phyloP scores from a whole-genome alignment of 2,797 vertebrate genomes.

The Pelodytes ibericus region DNA sequence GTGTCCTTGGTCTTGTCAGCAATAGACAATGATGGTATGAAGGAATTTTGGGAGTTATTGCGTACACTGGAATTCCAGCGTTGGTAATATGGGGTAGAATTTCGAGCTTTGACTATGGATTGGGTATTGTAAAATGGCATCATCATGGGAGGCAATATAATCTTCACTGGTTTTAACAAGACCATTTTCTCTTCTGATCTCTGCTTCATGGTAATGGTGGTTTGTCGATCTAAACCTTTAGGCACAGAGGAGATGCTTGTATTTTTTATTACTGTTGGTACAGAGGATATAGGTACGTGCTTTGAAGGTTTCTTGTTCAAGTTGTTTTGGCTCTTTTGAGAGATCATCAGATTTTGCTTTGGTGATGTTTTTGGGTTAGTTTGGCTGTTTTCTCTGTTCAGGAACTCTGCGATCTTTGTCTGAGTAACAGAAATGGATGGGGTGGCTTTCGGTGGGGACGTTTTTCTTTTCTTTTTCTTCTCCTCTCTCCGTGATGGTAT shows the following conservation, averaged over 20 bases:
- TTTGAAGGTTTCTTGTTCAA: constrained; percentile 34
- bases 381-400: constrained; percentile 55
- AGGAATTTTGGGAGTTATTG: fast-evolving
- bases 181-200: constrained; percentile 57
- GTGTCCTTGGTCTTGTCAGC: constrained; percentile 59
- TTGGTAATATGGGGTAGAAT: constrained; percentile 41
- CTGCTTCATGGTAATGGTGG: constrained; percentile 41
- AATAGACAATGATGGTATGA: constrained; percentile 23
- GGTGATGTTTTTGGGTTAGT: constrained; percentile 11
- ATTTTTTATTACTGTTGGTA: constrained; percentile 9
- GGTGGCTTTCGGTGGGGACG: constrained; percentile 24
- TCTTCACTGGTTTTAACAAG: constrained; percentile 66
- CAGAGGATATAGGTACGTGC: not conserved
- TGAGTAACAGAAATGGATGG: constrained; percentile 48
- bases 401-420: constrained; percentile 61
- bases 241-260: not conserved
- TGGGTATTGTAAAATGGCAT: constrained; percentile 58
- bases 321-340: not conserved
- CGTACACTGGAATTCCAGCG: constrained; percentile 55
- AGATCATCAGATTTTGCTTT: not conserved
- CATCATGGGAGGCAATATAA: constrained; percentile 72
- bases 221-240: not conserved
- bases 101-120: constrained; percentile 42
- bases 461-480: constrained; percentile 62
- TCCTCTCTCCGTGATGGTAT: constrained; percentile 66